These are phyloP conservation scores for Xerus rutilus DNA, from an alignment of 2,797 vertebrate species.

Conservation along the genomic window DNA sequence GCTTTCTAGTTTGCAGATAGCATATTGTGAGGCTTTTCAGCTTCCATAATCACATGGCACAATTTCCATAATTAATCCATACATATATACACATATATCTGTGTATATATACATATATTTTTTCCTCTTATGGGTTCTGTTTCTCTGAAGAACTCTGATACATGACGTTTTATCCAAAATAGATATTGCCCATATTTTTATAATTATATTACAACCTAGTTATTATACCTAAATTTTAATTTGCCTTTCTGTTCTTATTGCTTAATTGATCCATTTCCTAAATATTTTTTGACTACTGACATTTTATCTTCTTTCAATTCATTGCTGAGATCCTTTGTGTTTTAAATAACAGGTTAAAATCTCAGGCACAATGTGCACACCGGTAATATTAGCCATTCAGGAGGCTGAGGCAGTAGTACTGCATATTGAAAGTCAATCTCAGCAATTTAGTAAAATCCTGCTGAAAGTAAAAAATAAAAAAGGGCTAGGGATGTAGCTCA, in stretches of 20 bases:
- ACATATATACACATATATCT: not conserved
- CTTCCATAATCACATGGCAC: not conserved
- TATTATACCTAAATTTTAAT: not conserved
- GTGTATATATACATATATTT: not conserved
- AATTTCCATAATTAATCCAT: not conserved
- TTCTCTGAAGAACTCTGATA: not conserved
- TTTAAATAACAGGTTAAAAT: not conserved
- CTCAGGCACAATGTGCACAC: no score
- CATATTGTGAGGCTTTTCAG: not conserved
- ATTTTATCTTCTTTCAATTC: not conserved
- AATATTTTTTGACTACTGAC: not conserved
- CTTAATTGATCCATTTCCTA: not conserved
- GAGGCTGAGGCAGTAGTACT: no score
- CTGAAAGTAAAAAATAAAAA: no score
- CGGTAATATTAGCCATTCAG: no score
- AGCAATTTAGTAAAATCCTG: no score
- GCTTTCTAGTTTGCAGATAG: not conserved
- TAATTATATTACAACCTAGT: not conserved
- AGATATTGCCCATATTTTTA: not conserved
- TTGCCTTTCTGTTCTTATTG: not conserved
- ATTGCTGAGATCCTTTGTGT: not conserved
- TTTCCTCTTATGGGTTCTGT: not conserved
- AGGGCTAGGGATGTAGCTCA: no score
- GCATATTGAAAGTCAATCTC: no score
- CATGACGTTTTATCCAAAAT: not conserved